phyloP scores from a whole-genome alignment of 2,888 invertebrate species.

The Digitonthophagus gazella region DNA sequence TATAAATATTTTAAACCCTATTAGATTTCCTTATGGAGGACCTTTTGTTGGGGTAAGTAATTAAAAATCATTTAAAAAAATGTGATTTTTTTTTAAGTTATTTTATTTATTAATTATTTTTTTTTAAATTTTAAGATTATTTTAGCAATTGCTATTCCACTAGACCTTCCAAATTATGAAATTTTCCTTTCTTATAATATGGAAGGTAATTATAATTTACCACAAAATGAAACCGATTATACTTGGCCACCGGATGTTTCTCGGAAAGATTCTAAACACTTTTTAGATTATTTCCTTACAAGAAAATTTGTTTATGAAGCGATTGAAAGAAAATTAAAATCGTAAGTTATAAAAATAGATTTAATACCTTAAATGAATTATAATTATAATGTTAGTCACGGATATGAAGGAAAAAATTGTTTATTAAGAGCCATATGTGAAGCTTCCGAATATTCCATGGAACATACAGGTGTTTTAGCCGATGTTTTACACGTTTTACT shows the following conservation, averaged over 20 bases:
- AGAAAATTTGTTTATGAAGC: slow-evolving; percentile 30
- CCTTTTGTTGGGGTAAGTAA: slow-evolving; percentile 34
- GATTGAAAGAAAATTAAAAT: slow-evolving; percentile 28
- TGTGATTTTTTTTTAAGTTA: background rate
- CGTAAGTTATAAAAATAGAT: slow-evolving; percentile 13
- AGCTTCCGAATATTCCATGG: slow-evolving; percentile 55
- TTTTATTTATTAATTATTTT: background rate
- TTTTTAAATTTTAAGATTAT: slow-evolving; percentile 56
- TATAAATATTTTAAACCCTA: slow-evolving; percentile 25
- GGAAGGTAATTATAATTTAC: slow-evolving; percentile 64
- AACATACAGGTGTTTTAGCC: slow-evolving; percentile 63
- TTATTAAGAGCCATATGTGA: slow-evolving; percentile 68
- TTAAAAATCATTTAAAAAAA: background rate
- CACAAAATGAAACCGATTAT: slow-evolving; percentile 53
- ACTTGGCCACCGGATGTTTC: slow-evolving; percentile 33
- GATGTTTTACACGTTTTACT: slow-evolving; percentile 64
- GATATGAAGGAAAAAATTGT: slow-evolving; percentile 61
- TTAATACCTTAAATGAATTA: background rate
- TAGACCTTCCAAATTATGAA: slow-evolving; percentile 64
- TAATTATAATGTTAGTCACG: slow-evolving; percentile 52
- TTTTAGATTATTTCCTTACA: background rate
- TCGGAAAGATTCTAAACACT: slow-evolving; percentile 25
- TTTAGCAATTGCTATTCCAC: slow-evolving; percentile 66
- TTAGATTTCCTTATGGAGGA: slow-evolving; percentile 32
- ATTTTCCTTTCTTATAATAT: slow-evolving; percentile 72